Evolutionary conservation across 2,888 invertebrate genomes (phyloP), one percentile per base, ranked within the genome.

Genomic region (Tenthredo scrophulariae): DNA sequence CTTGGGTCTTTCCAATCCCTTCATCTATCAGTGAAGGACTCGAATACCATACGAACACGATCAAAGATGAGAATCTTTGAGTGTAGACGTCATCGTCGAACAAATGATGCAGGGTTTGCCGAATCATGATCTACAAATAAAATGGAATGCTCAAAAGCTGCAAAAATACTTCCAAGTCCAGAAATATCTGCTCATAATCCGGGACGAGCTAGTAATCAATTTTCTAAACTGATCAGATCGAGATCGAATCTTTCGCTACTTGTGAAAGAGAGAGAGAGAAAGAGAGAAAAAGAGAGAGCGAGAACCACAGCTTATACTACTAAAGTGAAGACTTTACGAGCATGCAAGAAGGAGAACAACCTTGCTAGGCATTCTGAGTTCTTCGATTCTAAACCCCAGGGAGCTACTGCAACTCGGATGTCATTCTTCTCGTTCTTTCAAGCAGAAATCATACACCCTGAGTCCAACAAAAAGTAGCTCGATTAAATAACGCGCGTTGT

Each of bases 1-100:
- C 83, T 83, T 67, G 67, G 83, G 46, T 43, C 70, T 70, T 83
- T 83, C 83, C 65, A 29, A 83, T 67, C 70, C 83, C 67, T 70
- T 67, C 62, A 70, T 46, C 46, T 67, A 46, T 65, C 83, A 83
- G 83, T 37, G 46, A 29, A 46, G 10, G 26, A 50, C 46, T 67
- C 67, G 83, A 83, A 26, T 33, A 29, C 6, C 46, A 4, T 26
- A 13, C 29, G 70, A 46, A 33, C 33, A 10, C 46, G 83, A 67
- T 62, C 83, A 83, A 83, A 46, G 26, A 43, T 83, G 2, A 13
- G 26, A 43, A 29, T 7, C 50, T n/a, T 26, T 26, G 0, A 2
- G 6, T 13, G 15, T 9, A n/a, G 9, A 33, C 10, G 7, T 46
- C 29, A 43, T 10, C n/a, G 50, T 29, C 10, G 15, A 46, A 77